Evolutionary conservation across 2,888 invertebrate species (phyloP), one percentile per base, ranked within the genome.

Genomic region (Aphidius colemani): DNA sequence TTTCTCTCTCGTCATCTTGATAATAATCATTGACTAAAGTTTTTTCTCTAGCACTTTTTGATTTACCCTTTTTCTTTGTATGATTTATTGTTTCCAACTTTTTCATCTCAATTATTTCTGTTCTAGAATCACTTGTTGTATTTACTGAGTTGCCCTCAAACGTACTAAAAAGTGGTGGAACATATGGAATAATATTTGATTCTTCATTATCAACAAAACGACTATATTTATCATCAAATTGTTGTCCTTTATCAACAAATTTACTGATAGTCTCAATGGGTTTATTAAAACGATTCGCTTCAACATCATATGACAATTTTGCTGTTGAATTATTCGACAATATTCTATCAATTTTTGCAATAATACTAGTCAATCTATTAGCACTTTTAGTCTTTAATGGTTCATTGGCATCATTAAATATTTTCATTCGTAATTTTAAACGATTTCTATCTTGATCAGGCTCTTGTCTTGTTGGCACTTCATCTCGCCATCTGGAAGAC

Each of bases 271-370:
- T 30, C 41, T 58, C 49, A 44, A 43, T 43, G 13, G 44, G 13
- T 13, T 49, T 45, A 6, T 43, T 40, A 10, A 41, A 44, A 30
- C 51, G 46, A 43, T 66, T 63, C 9, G 66, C 64, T 53, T 67
- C 44, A 18, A 65, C 53, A 53, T 66, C 62, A 56, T 64, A 67
- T 11, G 49, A 18, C 6, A 53, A 61, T 43, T 48, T 62, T 44
- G 48, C 63, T 49, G 55, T 55, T 8, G 18, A 13, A 50, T 46
- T 64, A 11, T 56, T 62, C 45, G 75, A 75, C 8, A 81, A 66
- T 43, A 81, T 80, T 18, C 71, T 72, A 45, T 81, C 80, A 30
- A 81, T 80, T 40, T 79, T 81, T 46, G 79, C 78, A 13, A 80
- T 81, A 7, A 81, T 80, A 40, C 71, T 75, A 13, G 75, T 76